Conservation (phyloP, 2,888 invertebrate genomes). For the Sarcophaga carnaria region DNA sequence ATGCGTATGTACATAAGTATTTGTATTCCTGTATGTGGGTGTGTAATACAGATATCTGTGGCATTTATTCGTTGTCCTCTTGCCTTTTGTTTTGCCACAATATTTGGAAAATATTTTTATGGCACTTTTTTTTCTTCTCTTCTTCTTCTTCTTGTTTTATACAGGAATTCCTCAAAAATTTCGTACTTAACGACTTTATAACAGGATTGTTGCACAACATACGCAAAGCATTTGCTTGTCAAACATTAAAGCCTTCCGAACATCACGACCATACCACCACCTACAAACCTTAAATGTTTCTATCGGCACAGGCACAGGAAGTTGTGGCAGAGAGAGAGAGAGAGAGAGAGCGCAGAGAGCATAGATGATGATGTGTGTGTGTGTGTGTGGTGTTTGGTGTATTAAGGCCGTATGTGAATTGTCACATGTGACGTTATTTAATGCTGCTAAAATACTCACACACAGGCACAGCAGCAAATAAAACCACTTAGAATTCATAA, state of each 20-base stretch:
- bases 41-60: not conserved
- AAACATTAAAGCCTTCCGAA: constrained; percentile 56
- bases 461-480: not conserved
- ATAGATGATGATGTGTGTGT: too few relatives aligned
- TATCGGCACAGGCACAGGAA: too few relatives aligned
- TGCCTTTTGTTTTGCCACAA: not conserved
- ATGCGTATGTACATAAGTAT: not conserved
- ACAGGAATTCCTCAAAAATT: not conserved
- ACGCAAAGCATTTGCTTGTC: constrained; percentile 52
- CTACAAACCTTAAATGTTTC: too few relatives aligned
- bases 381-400: too few relatives aligned
- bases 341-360: too few relatives aligned
- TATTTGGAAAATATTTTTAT: constrained; percentile 34
- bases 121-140: not conserved
- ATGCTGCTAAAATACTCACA: constrained; percentile 32
- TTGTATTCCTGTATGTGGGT: not conserved
- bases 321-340: too few relatives aligned
- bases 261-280: not conserved
- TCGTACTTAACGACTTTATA: constrained; percentile 49
- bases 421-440: constrained; percentile 54
- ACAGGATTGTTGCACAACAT: constrained; percentile 44
- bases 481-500: constrained; percentile 55
- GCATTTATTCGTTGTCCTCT: not conserved
- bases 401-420: constrained; percentile 43
- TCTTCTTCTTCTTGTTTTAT: not conserved